Base-by-base conservation (phyloP, 1,140 invertebrate species). In the Planococcus citri region DNA sequence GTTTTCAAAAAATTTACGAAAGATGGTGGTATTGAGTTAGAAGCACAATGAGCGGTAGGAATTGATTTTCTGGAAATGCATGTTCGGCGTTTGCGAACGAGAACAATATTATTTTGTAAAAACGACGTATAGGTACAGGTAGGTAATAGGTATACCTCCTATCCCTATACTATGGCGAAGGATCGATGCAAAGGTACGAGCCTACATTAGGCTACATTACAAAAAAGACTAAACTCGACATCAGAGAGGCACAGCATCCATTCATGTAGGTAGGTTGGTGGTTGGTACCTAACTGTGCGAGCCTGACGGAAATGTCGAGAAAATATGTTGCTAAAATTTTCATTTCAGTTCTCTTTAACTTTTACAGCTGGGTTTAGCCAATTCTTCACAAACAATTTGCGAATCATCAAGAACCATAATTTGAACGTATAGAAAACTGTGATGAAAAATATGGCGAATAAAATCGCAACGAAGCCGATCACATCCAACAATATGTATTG, bases 401-500 rank as follows among this genome's bases (percentile, higher is more conserved):
- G 41, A 51, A 51, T 14, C 41, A 51, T 17, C 17, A 51, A 17
- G 17, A 51, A 51, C 41, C 41, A 51, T 17, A 51, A 17, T 51
- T 51, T 51, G 17, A 51, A 51, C 10, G 41, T 9, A 51, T 51
- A 51, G 41, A 51, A 51, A 51, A 51, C n/a, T 51, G 41, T 51
- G 17, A 51, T 17, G 17, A 51, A 51, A 51, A 51, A 51, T 51
- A 51, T 20, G 6, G 17, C 17, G 17, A 51, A 51, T 51, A 51
- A 17, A 3, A 20, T 17, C 3, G n/a, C 41, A 51, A 51, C 17
- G 17, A 51, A 51, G 2, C 41, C 41, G 17, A 68, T 68, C 29
- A 87, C 79, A 76, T 87, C 85, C 20, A 87, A 75, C 57, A 84
- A 74, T 29, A 82, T 79, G 75, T 84, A 84, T 72, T 85, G 80